These are phyloP conservation scores for Carduelis carduelis DNA, from an alignment of 2,797 vertebrate genomes.

Conservation along the genomic window DNA sequence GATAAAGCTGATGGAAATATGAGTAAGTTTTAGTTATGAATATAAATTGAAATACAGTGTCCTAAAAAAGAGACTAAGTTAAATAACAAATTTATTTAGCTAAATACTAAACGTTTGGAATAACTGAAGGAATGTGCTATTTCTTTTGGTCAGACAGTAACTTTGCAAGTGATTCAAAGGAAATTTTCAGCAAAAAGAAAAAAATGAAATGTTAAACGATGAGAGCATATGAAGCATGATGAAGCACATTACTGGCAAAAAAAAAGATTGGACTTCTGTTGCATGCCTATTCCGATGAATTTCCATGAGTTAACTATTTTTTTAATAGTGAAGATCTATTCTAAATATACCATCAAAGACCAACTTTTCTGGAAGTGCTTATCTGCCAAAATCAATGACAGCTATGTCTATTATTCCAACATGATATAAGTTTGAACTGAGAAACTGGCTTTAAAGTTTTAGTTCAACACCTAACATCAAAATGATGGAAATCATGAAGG, in stretches of 20 bases:
- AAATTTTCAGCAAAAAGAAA: not conserved
- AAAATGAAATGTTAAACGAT: not conserved
- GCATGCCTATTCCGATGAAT: not conserved
- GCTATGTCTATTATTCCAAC: not conserved
- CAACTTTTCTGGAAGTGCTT: not conserved
- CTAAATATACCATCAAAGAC: not conserved
- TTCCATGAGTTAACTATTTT: not conserved
- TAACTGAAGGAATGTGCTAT: not conserved
- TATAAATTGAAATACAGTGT: not conserved
- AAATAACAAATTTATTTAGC: not conserved
- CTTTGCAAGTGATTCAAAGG: not conserved
- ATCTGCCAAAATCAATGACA: not conserved
- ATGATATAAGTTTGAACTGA: not conserved
- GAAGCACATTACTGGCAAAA: not conserved
- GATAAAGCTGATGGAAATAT: not conserved
- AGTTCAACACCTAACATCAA: not conserved
- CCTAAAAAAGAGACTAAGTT: not conserved
- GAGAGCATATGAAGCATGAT: not conserved
- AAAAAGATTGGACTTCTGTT: not conserved
- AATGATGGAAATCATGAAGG: not conserved
- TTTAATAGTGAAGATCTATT: not conserved
- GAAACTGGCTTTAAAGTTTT: not conserved
- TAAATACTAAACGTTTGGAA: not conserved
- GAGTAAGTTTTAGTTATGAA: not conserved
- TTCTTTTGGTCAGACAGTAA: not conserved